Evolutionary conservation across 2,888 invertebrate genomes (phyloP).

Genomic region (Hypomecis punctinalis): DNA sequence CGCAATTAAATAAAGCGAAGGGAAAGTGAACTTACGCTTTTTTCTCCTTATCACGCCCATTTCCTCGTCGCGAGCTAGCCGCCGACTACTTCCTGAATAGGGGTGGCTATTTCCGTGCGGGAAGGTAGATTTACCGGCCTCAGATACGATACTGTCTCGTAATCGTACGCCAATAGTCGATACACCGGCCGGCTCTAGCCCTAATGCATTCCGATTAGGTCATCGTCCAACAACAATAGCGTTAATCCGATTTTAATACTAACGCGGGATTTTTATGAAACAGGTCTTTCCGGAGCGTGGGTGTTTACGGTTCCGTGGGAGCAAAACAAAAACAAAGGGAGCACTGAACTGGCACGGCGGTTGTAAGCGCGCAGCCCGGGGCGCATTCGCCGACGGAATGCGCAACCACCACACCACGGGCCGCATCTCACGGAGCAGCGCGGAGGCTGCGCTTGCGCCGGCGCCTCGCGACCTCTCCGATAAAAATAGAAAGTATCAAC

Average conservation of each 20-base stretch:
- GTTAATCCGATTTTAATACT: conserved; percentile 33
- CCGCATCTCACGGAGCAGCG: conserved; percentile 57
- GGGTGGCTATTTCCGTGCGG: conserved; percentile 54
- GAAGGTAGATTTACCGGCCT: conserved; percentile 57
- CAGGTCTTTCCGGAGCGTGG: conserved; percentile 31
- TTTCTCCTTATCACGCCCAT: conserved; percentile 81
- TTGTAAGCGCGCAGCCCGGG: conserved; percentile 72
- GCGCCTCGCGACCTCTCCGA: conserved; percentile 75
- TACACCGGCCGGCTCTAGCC: conserved; percentile 64
- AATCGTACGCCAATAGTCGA: conserved; percentile 68
- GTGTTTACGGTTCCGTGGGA: conserved; percentile 38
- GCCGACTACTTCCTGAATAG: conserved; percentile 61
- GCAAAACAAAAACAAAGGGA: conserved; percentile 61
- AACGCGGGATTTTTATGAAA: conserved; percentile 15
- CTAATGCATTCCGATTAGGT: conserved; percentile 73
- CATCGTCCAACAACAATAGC: conserved; percentile 65
- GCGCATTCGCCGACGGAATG: conserved; percentile 80
- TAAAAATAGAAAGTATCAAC: conserved; percentile 84
- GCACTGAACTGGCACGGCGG: conserved; percentile 49
- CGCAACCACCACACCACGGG: conserved; percentile 70
- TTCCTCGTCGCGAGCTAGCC: conserved; percentile 62
- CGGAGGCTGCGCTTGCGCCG: conserved; percentile 59
- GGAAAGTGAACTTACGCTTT: conserved; percentile 79
- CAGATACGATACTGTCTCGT: conserved; percentile 56
- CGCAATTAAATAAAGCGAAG: conserved; percentile 47